Evolutionary conservation across 2,888 invertebrate species (phyloP), one percentile per base, ranked within the genome.

Genomic region (Brassicogethes aeneus): DNA sequence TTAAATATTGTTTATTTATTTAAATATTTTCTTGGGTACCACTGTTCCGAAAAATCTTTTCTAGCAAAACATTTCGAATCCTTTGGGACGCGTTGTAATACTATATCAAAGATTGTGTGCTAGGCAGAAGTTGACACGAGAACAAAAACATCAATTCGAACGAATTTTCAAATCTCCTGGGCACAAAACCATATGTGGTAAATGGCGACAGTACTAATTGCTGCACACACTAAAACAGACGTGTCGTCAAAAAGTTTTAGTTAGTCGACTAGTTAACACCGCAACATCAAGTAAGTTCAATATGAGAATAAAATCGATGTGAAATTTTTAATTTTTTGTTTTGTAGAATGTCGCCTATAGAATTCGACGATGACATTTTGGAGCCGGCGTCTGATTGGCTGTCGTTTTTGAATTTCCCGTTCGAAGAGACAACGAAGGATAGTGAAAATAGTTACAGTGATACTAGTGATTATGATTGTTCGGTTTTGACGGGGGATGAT

Each of bases 111-210:
- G 53, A 58, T 57, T 52, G 59, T 60, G 67, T 66, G 53, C 65
- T 64, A 66, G 66, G 61, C 65, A 60, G 57, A 57, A 64, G 62
- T 63, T 65, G 65, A 61, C 64, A 66, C 67, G 55, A 23, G 23
- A 57, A 57, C 52, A 45, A 54, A 57, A 52, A 51, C 50, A 50
- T 54, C 50, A 54, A 53, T 53, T 59, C 49, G 52, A 54, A 56
- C 51, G 53, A 56, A 54, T 56, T 57, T 57, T 57, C 37, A 50
- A 53, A 48, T 60, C 65, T 60, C 65, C 45, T 43, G 64, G 53
- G 65, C 59, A 56, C 56, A 38, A 37, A 45, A 51, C 50, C 56
- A 56, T 48, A 52, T 57, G 58, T 47, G 47, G 52, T 53, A 57
- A 57, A 57, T 54, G 57, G 57, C 51, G 48, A 50, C 44, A 45